Percentiles rank a stretch among this genome's conserved stretches.
Conservation (phyloP, 2,113 vertebrate genomes). For the Silurus asotus region DNA sequence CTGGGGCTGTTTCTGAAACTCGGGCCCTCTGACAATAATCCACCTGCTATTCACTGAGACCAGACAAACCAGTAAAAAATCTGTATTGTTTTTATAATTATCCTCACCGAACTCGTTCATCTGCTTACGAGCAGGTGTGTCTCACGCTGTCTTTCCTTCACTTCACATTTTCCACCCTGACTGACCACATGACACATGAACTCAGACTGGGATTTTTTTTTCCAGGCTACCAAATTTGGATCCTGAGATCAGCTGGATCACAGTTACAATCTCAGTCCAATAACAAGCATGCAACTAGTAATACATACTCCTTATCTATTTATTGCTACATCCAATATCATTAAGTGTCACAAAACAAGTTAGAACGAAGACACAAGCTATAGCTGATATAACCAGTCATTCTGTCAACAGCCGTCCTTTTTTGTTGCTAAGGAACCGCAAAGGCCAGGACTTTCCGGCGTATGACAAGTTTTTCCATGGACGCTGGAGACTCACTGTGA, state of each 20-base stretch:
- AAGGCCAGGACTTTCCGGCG: not conserved
- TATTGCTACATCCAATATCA: not conserved
- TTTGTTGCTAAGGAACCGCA: not conserved
- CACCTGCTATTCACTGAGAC: constrained; percentile 32
- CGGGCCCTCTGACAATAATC: not conserved
- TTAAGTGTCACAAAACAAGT: not conserved
- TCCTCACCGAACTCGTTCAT: constrained; percentile 48
- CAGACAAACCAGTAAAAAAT: constrained; percentile 21
- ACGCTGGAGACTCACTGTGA: not conserved
- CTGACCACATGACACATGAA: not conserved
- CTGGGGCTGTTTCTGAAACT: not conserved
- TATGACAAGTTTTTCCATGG: not conserved
- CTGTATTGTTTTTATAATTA: constrained; percentile 19
- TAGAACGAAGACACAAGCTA: not conserved
- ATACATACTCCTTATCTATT: not conserved
- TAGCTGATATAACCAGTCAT: not conserved
- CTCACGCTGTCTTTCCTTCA: constrained; percentile 25
- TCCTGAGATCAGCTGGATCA: not conserved
- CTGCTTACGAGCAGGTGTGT: constrained; percentile 31
- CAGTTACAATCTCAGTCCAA: not conserved
- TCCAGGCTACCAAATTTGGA: not conserved
- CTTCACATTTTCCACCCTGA: not conserved
- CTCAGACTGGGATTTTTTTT: not conserved
- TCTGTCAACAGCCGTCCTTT: not conserved
- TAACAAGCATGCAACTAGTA: not conserved